These are phyloP conservation scores for Rattus norvegicus DNA, from an alignment of 2,113 vertebrate species.

Conservation along the genomic window GRCr8 NC_086024.1:119231001-119231500, in stretches of 20 bases:
- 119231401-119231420: not conserved
- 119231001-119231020: not conserved
- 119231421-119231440: not conserved
- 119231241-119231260: not conserved
- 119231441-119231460: not conserved
- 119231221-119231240: not conserved
- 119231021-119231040: constrained; percentile 43
- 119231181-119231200: not conserved
- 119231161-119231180: not conserved
- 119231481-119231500: not conserved
- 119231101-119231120: not conserved
- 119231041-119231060: constrained; percentile 9
- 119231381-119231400: not conserved
- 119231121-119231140: not conserved
- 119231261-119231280: not conserved
- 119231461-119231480: not conserved
- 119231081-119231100: not conserved
- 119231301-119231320: not conserved
- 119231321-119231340: accelerated
- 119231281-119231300: not conserved
- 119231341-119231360: not conserved
- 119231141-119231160: not conserved
- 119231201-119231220: not conserved
- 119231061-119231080: not conserved
- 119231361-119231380: not conserved